Conservation (phyloP, 2,888 invertebrate species). For the Polylopha cassiicola region DNA sequence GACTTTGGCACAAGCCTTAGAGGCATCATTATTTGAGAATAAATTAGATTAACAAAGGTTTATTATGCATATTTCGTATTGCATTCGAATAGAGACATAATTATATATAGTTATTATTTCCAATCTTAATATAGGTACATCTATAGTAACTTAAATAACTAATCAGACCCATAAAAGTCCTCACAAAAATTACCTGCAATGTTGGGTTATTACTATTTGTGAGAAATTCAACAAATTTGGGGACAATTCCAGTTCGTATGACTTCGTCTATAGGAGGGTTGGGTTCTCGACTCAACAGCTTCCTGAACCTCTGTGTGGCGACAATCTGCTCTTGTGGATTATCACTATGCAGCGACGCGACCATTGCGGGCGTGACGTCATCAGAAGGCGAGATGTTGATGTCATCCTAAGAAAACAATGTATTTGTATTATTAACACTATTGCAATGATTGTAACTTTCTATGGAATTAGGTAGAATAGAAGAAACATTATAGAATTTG, state of each 20-base stretch:
- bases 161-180: neutral
- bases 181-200: slow-evolving; percentile 81
- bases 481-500: neutral
- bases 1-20: no score
- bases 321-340: slow-evolving; percentile 87
- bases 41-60: no score
- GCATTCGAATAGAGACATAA: no score
- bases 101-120: no score
- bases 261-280: slow-evolving; percentile 99
- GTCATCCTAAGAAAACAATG: slow-evolving; percentile 62
- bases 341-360: slow-evolving; percentile 87
- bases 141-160: neutral
- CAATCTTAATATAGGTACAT: no score
- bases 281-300: slow-evolving; percentile 94
- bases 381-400: slow-evolving; percentile 58
- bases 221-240: slow-evolving; percentile 94
- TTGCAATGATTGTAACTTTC: no score
- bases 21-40: no score
- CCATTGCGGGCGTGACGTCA: slow-evolving; percentile 88
- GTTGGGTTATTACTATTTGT: slow-evolving; percentile 88
- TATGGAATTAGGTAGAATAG: slow-evolving; percentile 3
- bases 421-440: no score
- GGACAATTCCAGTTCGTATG: slow-evolving; percentile 94
- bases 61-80: no score
- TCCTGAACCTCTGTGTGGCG: slow-evolving; percentile 95